Base-by-base conservation (phyloP, 2,888 invertebrate genomes). In the Platycheirus rosarum region DNA sequence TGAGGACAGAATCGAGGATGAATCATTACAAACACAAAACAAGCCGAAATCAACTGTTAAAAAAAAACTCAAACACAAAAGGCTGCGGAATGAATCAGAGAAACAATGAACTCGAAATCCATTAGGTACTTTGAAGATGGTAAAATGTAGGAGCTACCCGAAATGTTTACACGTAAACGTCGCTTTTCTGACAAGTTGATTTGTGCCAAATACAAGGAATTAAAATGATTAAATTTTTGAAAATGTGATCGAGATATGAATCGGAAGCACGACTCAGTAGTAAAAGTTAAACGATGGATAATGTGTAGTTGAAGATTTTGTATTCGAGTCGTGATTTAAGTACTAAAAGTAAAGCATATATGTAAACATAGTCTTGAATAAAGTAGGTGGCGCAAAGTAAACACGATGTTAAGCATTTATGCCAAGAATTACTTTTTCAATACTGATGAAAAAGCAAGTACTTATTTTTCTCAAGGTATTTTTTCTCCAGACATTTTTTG, bases 21-120 rank as follows among this genome's bases (percentile, higher is more conserved):
- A 60, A 42, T 60, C 57, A 60, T 44, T 2, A 9, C 13, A 23
- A 23, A 51, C 29, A 46, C 14, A 55, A 55, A 55, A 55, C 13
- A 18, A 55, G 11, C 13, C 13, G 23, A 7, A 55, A n/a, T n/a
- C n/a, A n/a, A n/a, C n/a, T n/a, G n/a, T n/a, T n/a, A n/a, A n/a
- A n/a, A n/a, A n/a, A n/a, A n/a, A n/a, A n/a, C n/a, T n/a, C n/a
- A n/a, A n/a, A n/a, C n/a, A n/a, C n/a, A n/a, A n/a, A n/a, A n/a
- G n/a, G n/a, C n/a, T n/a, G n/a, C n/a, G n/a, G 23, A 40, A 55
- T 40, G 13, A 55, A 48, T 13, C 5, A 37, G 14, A 14, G 9
- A 40, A 26, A 40, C 57, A 57, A 57, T 57, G 57, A 57, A 57
- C 57, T 57, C 40, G 13, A 37, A 26, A 23, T 57, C 40, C 40